Percentiles rank a stretch among this genome's conserved stretches.
These are phyloP conservation scores for Aphidius ervi DNA, from an alignment of 1,140 invertebrate species.

Conservation along the genomic window DNA sequence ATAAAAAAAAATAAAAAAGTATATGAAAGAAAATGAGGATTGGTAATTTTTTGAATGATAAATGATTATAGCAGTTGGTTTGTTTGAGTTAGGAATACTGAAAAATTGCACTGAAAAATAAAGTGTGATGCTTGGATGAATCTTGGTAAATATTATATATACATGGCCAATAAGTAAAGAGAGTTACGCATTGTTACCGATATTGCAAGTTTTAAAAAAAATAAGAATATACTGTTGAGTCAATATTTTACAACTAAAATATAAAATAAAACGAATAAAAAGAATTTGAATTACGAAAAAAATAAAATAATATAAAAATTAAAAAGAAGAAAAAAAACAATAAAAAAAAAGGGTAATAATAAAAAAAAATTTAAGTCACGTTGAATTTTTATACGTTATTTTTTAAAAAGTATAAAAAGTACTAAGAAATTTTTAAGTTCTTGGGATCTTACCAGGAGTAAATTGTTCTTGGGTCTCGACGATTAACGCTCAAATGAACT, in stretches of 20 bases:
- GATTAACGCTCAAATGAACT: constrained; percentile 42
- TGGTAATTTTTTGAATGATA: constrained; percentile 21
- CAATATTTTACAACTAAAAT: constrained; percentile 4
- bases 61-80: constrained; percentile 20
- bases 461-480: constrained; percentile 31
- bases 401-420: not conserved
- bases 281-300: not conserved
- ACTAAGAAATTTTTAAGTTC: constrained; percentile 18
- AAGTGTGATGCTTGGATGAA: constrained; percentile 4
- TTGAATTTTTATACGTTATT: not conserved
- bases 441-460: constrained; percentile 17
- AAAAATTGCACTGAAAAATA: constrained; percentile 16
- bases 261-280: not conserved
- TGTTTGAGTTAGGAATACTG: constrained; percentile 26
- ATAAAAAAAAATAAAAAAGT: too few relatives aligned
- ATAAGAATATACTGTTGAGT: constrained; percentile 2
- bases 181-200: constrained; percentile 21
- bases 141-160: not conserved
- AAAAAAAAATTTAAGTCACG: not conserved
- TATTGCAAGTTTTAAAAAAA: constrained; percentile 21
- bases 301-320: constrained; percentile 10
- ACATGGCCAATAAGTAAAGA: constrained; percentile 11
- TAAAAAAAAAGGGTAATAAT: not conserved
- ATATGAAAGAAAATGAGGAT: too few relatives aligned
- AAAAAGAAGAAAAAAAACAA: not conserved